Conservation (phyloP, 2,888 invertebrate species). For the Pherbina coryleti region DNA sequence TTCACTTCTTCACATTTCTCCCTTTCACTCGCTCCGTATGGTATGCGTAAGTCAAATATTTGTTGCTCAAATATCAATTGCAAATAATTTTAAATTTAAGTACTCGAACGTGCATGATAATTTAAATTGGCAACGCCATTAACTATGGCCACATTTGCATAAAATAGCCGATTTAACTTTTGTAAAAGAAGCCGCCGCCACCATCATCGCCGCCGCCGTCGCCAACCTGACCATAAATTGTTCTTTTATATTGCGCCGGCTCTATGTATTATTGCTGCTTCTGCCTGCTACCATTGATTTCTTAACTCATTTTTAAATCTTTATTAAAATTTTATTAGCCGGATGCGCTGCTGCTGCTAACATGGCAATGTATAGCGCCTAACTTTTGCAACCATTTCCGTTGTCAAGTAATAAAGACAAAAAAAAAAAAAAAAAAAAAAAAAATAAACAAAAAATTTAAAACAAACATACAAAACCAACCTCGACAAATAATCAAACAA, state of each 20-base stretch:
- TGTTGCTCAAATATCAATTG: too few relatives aligned
- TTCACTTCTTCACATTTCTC: too few relatives aligned
- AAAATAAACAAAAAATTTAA: not conserved
- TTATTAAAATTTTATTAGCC: slow-evolving; percentile 27
- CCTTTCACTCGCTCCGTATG: too few relatives aligned
- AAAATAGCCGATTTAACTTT: slow-evolving; percentile 2
- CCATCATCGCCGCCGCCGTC: not conserved
- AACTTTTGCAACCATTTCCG: slow-evolving; percentile 26
- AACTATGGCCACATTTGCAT: slow-evolving; percentile 13
- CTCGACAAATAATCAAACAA: slow-evolving; percentile 13
- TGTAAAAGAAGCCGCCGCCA: not conserved
- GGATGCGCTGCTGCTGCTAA: slow-evolving; percentile 16
- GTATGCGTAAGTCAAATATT: too few relatives aligned
- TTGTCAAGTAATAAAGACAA: not conserved
- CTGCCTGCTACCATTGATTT: not conserved
- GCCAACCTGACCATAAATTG: not conserved
- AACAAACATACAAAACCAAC: not conserved
- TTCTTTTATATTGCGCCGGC: not conserved
- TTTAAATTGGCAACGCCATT: not conserved
- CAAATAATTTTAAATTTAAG: too few relatives aligned
- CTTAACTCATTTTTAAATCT: not conserved
- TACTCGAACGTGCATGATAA: not conserved
- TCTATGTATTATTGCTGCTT: not conserved
- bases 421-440: not conserved
- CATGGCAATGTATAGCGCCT: slow-evolving; percentile 18